Conservation (phyloP, 2,888 invertebrate species). For the Atrina japonica region DNA sequence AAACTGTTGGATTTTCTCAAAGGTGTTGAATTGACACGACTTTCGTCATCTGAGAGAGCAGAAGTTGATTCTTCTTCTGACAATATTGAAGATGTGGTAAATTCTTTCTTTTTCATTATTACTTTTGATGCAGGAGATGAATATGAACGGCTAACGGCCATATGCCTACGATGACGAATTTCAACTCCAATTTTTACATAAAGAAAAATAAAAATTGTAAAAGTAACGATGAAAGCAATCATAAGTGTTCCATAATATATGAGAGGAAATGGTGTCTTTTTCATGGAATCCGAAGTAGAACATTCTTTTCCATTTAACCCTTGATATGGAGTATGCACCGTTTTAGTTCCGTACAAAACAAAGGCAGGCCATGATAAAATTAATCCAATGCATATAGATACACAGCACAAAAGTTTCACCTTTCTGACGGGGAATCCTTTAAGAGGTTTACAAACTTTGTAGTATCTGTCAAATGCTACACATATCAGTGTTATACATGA, state of each 20-base stretch:
- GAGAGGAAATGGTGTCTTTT: slow-evolving; percentile 52
- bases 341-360: slow-evolving; percentile 61
- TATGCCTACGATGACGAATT: slow-evolving; percentile 58
- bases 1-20: slow-evolving; percentile 18
- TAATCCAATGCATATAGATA: slow-evolving; percentile 54
- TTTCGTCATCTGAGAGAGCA: slow-evolving; percentile 32
- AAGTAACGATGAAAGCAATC: slow-evolving; percentile 55
- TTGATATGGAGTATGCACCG: slow-evolving; percentile 47
- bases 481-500: slow-evolving; percentile 67
- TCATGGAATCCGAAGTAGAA: slow-evolving; percentile 57
- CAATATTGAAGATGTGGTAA: slow-evolving; percentile 22
- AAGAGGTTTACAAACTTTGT: slow-evolving; percentile 66
- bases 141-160: slow-evolving; percentile 59
- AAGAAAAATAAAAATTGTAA: slow-evolving; percentile 56
- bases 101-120: slow-evolving; percentile 2
- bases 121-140: slow-evolving; percentile 36
- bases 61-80: slow-evolving; percentile 36
- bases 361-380: slow-evolving; percentile 63
- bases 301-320: slow-evolving; percentile 62
- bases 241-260: slow-evolving; percentile 64
- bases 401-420: slow-evolving; percentile 58
- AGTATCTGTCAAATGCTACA: slow-evolving; percentile 69
- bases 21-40: not conserved
- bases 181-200: slow-evolving; percentile 64
- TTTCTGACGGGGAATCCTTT: slow-evolving; percentile 62